Conservation (phyloP, 30 jellyfish, hydroid and myxozoan species). For the Hydractinia symbiolongicarpus region DNA sequence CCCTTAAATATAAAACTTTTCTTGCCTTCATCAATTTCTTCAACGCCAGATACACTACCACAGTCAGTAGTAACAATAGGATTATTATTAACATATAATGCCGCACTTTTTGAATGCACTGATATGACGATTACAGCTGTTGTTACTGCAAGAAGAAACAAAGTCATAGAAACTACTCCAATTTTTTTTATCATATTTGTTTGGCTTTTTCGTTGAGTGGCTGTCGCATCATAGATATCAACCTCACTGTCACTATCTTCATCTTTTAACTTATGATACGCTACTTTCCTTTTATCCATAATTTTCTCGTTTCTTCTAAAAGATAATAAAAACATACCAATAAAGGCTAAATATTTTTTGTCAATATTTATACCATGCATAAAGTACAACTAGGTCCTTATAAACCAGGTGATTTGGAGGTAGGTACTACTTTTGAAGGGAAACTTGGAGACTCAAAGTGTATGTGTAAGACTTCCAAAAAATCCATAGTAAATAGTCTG, state of each 20-base stretch:
- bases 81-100: neutral
- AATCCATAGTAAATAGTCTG: too few species aligned
- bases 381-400: too few species aligned
- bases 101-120: neutral
- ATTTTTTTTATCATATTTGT: neutral
- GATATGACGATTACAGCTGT: neutral
- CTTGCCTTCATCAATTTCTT: slow-evolving; percentile 5
- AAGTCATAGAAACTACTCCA: slow-evolving; percentile 2
- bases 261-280: neutral
- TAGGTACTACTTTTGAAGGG: too few species aligned
- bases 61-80: neutral
- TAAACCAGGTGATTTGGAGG: too few species aligned
- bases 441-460: too few species aligned
- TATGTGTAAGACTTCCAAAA: too few species aligned
- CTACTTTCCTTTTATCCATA: too few species aligned
- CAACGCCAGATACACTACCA: slow-evolving; percentile 6
- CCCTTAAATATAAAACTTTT: slow-evolving; percentile 45
- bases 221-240: slow-evolving; percentile 1
- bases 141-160: neutral
- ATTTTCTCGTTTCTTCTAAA: too few species aligned
- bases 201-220: neutral
- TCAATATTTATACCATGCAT: too few species aligned
- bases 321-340: too few species aligned
- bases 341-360: too few species aligned
- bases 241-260: slow-evolving; percentile 18